Evolutionary conservation across 2,888 invertebrate species (phyloP).

Genomic region (Cerastis rubricosa): DNA sequence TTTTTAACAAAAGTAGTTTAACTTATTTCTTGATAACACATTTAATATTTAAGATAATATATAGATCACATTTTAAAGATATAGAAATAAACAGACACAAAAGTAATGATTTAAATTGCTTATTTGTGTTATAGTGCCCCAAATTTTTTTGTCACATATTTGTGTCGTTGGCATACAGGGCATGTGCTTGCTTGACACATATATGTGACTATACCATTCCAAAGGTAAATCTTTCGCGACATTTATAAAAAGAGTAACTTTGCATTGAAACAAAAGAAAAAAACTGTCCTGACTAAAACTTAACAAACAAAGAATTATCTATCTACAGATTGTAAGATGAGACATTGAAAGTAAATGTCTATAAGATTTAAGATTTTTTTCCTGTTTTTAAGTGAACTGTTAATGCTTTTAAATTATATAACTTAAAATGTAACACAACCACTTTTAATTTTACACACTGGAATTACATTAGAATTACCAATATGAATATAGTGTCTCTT

Average conservation of each 20-base stretch:
- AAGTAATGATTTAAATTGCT: too few relatives aligned
- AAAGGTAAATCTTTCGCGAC: neutral
- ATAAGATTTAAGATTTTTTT: too few relatives aligned
- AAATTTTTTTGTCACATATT: too few relatives aligned
- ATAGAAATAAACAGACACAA: too few relatives aligned
- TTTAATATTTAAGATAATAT: too few relatives aligned
- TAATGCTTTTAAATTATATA: neutral
- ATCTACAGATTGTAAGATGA: neutral
- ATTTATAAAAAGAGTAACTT: neutral
- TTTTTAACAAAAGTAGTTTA: too few relatives aligned
- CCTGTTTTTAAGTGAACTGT: neutral
- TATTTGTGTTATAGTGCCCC: too few relatives aligned
- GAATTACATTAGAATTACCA: neutral
- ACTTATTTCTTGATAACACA: too few relatives aligned
- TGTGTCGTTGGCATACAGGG: too few relatives aligned
- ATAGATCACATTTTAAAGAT: too few relatives aligned
- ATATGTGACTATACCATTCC: too few relatives aligned
- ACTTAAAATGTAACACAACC: constrained; percentile 7
- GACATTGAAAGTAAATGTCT: neutral
- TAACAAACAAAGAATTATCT: neutral
- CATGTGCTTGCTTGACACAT: too few relatives aligned
- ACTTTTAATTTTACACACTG: neutral
- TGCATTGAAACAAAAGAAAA: neutral
- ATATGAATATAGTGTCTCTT: neutral
- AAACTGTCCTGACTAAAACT: neutral